Evolutionary conservation across 2,113 vertebrate species (phyloP).

Genomic region (Chloropsis hardwickii): DNA sequence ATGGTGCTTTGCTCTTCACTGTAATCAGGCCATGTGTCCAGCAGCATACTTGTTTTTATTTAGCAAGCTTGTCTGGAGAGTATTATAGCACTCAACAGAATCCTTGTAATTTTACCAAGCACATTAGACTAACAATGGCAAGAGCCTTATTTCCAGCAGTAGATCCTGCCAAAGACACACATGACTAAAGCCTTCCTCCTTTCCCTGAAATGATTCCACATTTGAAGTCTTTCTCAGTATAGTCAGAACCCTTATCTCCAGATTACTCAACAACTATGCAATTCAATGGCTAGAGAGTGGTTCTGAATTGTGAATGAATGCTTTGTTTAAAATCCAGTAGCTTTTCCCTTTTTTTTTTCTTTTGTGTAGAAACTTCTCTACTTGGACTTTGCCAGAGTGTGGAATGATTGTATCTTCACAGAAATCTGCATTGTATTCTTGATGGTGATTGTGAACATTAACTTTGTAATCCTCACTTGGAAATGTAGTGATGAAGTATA

Average conservation of each 20-base stretch:
- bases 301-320: conserved; percentile 8
- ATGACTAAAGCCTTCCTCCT: background rate
- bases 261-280: background rate
- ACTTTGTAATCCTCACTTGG: background rate
- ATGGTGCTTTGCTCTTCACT: background rate
- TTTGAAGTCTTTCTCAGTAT: background rate
- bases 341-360: background rate
- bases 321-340: background rate
- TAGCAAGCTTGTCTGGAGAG: background rate
- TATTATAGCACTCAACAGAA: background rate
- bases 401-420: background rate
- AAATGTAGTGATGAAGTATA: background rate
- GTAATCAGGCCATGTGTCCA: background rate
- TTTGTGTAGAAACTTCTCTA: background rate
- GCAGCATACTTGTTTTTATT: background rate
- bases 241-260: background rate
- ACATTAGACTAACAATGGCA: background rate
- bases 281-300: background rate
- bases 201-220: background rate
- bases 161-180: background rate
- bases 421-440: background rate
- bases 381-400: background rate
- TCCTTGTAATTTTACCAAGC: conserved; percentile 10
- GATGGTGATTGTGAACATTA: background rate
- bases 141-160: background rate